Base-by-base conservation (phyloP, 2,113 vertebrate species). In the Reinhardtius hippoglossoides region DNA sequence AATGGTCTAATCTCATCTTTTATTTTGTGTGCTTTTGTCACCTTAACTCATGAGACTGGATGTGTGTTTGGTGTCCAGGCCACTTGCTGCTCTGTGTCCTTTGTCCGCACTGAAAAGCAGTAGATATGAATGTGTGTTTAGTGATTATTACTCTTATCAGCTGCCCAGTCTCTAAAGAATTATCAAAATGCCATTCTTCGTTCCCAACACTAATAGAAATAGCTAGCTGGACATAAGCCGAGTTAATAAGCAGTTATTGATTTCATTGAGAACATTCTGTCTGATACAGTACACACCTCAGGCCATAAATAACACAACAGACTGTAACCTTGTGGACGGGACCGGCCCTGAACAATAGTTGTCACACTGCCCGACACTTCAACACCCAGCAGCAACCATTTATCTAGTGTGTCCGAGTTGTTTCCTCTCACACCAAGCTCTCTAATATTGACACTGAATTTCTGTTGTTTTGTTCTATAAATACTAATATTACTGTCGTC, bases 61-160 rank as follows among this genome's bases (percentile, higher is more conserved):
- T 59, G 3, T 61, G 18, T 54, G 37, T 67, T 70, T 12, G 8
- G 15, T 23, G 5, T 66, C 14, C 37, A 73, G 52, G 62, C 55
- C 23, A 21, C 0, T 66, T 59, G 58, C 40, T 12, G 2, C 56
- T 77, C 76, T 81, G 48, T 79, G 48, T 56, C 18, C 16, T 81
- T 79, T 81, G 54, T 79, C 54, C 63, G 9, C 20, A 20, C n/a
- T 56, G 46, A 5, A 61, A 74, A 79, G 23, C 50, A 61, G 3
- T 35, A 55, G 76, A 80, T 92, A 85, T n/a, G 56, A 67, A 57
- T 77, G 81, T 90, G 70, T 87, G 67, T 80, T 83, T 37, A 82
- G 50, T 26, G 77, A 87, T 85, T 31, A 84, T 2, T 6, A 14
- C 16, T 63, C 66, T 80, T 85, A 76, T 79, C 67, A 73, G 72